These are phyloP conservation scores for Corythoichthys intestinalis DNA, from an alignment of 2,113 vertebrate genomes.

Conservation along the genomic window DNA sequence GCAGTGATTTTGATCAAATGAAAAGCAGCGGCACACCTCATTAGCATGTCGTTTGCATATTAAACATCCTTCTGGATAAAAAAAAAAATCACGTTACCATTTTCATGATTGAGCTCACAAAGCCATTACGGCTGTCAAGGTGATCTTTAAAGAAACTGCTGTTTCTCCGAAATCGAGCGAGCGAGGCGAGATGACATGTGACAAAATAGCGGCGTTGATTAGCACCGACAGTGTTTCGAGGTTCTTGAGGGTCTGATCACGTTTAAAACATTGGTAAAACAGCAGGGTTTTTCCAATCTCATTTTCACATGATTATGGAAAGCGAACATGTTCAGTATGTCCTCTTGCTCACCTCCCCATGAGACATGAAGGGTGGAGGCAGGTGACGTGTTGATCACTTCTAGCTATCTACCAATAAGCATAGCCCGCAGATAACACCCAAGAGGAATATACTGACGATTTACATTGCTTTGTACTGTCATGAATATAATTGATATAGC, in stretches of 20 bases:
- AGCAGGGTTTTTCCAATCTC: neutral
- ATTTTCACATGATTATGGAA: neutral
- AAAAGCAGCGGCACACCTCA: slow-evolving; percentile 30
- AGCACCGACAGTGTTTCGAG: slow-evolving; percentile 27
- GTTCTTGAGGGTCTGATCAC: slow-evolving; percentile 23
- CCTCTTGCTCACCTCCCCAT: slow-evolving; percentile 36
- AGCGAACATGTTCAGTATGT: neutral
- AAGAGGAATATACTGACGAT: slow-evolving; percentile 1
- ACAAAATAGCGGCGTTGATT: slow-evolving; percentile 35
- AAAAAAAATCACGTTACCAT: slow-evolving; percentile 8
- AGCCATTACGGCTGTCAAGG: slow-evolving; percentile 51
- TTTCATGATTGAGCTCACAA: slow-evolving; percentile 51
- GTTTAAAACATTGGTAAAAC: neutral
- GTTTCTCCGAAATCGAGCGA: slow-evolving; percentile 11
- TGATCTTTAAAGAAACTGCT: slow-evolving; percentile 24
- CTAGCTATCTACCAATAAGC: slow-evolving; percentile 20
- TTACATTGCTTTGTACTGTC: neutral
- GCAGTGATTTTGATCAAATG: slow-evolving; percentile 24
- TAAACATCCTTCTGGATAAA: neutral
- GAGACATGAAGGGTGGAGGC: slow-evolving; percentile 29
- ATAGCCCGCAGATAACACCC: slow-evolving; percentile 12
- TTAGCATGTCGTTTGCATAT: slow-evolving; percentile 28
- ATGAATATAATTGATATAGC: neutral
- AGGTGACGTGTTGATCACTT: slow-evolving; percentile 51
- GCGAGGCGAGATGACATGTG: slow-evolving; percentile 38